phyloP scores from a whole-genome alignment of 2,113 vertebrate genomes.

The Xenus cinereus region DNA sequence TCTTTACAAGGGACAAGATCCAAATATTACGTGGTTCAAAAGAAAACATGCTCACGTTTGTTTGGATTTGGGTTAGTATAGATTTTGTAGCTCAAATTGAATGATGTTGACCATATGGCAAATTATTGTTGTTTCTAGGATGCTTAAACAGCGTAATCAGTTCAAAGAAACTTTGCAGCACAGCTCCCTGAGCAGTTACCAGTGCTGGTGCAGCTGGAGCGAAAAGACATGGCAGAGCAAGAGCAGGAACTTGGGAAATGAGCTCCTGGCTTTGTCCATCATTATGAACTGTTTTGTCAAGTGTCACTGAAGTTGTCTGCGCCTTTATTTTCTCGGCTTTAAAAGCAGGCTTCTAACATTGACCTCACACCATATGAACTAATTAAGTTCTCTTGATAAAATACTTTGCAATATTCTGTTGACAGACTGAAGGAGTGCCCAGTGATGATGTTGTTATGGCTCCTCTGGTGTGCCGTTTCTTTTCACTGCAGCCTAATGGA shows the following conservation, averaged over 20 bases:
- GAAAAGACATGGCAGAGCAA: neutral
- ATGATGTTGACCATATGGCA: neutral
- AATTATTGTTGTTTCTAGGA: neutral
- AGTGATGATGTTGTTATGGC: rapidly evolving
- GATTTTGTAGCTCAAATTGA: neutral
- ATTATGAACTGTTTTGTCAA: neutral
- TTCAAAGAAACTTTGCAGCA: neutral
- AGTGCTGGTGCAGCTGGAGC: neutral
- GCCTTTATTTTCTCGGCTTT: neutral
- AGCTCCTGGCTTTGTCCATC: neutral
- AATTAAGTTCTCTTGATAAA: neutral
- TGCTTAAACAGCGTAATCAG: neutral
- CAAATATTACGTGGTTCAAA: neutral
- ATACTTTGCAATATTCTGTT: neutral
- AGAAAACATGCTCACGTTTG: rapidly evolving
- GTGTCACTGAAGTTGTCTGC: neutral
- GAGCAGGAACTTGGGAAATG: neutral
- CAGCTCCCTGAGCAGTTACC: neutral
- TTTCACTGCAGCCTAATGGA: neutral
- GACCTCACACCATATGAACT: neutral
- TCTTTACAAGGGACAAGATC: neutral
- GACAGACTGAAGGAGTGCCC: neutral
- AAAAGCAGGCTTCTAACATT: neutral
- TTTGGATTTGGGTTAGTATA: neutral
- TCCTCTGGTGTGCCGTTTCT: neutral